Percentiles rank a stretch among this genome's conserved stretches.
Evolutionary conservation across 2,113 vertebrate species (phyloP).

Genomic region (Pogonocichla stellata): DNA sequence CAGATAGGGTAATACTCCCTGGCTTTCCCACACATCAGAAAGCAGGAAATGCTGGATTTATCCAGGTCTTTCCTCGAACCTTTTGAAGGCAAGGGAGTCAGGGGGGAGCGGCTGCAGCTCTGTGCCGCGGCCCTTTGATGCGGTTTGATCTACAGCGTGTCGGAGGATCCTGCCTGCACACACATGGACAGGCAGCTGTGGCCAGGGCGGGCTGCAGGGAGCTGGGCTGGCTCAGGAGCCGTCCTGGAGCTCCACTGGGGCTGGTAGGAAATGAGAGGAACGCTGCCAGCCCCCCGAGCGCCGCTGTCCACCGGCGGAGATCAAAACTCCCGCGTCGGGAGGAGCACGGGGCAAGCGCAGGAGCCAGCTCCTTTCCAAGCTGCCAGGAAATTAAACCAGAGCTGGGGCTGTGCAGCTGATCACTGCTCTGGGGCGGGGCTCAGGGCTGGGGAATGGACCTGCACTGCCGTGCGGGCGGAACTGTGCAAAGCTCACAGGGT

Average conservation of each 20-base stretch:
- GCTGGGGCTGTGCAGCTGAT: not conserved
- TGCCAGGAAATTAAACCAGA: conserved; percentile 20
- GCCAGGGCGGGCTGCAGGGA: not conserved
- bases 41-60: conserved; percentile 76
- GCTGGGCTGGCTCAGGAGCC: not conserved
- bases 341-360: not conserved
- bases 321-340: not conserved
- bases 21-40: conserved; percentile 63
- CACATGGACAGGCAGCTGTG: conserved; percentile 69
- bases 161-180: not conserved
- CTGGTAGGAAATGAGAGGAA: conserved; percentile 18
- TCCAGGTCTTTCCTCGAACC: conserved; percentile 65
- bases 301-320: not conserved
- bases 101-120: conserved; percentile 54
- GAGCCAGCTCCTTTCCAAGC: not conserved
- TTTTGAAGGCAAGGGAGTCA: conserved; percentile 55
- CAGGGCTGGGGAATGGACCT: accelerated
- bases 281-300: not conserved
- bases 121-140: conserved; percentile 58
- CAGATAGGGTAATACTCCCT: not conserved
- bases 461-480: not conserved
- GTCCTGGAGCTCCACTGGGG: not conserved
- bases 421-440: not conserved
- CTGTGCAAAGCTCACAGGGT: not conserved
- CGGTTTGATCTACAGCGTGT: conserved; percentile 20